Conservation (phyloP, 2,797 vertebrate species). For the Phalloptychus januarius region DNA sequence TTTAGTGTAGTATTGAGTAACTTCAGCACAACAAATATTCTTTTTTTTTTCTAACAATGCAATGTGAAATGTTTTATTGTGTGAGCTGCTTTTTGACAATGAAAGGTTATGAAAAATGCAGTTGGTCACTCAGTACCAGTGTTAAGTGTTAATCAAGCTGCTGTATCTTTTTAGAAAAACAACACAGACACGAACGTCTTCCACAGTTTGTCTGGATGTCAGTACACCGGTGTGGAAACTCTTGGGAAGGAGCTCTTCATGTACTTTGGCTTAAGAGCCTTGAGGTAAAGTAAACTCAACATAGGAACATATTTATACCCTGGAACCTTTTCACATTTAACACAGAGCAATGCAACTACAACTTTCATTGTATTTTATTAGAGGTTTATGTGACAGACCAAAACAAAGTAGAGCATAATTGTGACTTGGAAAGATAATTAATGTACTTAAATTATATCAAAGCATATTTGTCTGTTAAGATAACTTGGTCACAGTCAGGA, state of each 20-base stretch:
- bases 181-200: slow-evolving; percentile 32
- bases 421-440: not conserved
- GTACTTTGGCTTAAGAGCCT: slow-evolving; percentile 87
- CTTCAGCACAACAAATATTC: not conserved
- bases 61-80: not conserved
- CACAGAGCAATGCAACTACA: not conserved
- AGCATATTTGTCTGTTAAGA: not conserved
- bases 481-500: not conserved
- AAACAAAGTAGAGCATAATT: not conserved
- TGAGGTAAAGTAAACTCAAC: slow-evolving; percentile 79
- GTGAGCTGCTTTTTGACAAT: not conserved
- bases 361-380: not conserved
- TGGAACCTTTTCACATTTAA: not conserved
- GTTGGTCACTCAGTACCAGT: not conserved
- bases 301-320: not conserved
- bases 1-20: not conserved
- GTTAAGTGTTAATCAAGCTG: not conserved
- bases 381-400: not conserved
- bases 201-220: slow-evolving; percentile 61
- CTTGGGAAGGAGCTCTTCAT: slow-evolving; percentile 95
- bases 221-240: slow-evolving; percentile 85
- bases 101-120: not conserved
- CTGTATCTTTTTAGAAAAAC: slow-evolving; percentile 38
- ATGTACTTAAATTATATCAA: not conserved
- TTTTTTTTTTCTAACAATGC: not conserved